These are phyloP conservation scores for Mesorhabditis sp. DNA, from an alignment of 2,888 invertebrate species.

Conservation along the genomic window DNA sequence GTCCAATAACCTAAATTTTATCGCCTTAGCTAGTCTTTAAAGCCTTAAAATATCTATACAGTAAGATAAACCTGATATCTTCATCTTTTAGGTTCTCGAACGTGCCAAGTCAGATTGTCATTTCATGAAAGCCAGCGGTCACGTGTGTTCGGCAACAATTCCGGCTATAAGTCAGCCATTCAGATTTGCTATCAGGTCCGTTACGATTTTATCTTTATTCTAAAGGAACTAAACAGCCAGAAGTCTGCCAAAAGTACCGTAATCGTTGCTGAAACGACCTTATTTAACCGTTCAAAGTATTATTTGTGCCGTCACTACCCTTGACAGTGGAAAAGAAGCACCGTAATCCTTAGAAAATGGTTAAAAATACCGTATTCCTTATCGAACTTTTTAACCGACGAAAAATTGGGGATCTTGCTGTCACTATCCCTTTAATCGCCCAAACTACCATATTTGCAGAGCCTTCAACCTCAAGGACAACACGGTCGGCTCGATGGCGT, in stretches of 20 bases:
- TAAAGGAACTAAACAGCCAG: too few relatives aligned
- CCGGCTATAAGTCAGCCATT: constrained; percentile 49
- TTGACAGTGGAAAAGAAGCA: too few relatives aligned
- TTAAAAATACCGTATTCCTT: too few relatives aligned
- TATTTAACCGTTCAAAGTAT: too few relatives aligned
- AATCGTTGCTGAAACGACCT: too few relatives aligned
- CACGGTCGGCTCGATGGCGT: constrained; percentile 45
- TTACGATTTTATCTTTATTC: too few relatives aligned
- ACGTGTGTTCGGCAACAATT: constrained; percentile 33
- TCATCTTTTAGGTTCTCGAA: constrained; percentile 22
- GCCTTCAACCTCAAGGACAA: constrained; percentile 21
- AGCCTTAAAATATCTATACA: not conserved
- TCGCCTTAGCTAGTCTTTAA: not conserved
- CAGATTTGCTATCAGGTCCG: constrained; percentile 48
- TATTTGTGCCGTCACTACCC: too few relatives aligned
- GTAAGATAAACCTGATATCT: not conserved
- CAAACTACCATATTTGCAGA: not conserved
- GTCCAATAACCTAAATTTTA: not conserved
- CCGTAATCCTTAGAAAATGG: too few relatives aligned
- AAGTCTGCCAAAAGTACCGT: too few relatives aligned
- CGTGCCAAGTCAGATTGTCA: constrained; percentile 49
- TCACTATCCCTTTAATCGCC: not conserved
- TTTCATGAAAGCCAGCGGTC: constrained; percentile 31
- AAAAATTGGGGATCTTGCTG: not conserved
- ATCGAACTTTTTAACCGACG: too few relatives aligned